These are phyloP conservation scores for Pachydiplax longipennis DNA, from an alignment of 2,888 invertebrate species.

Conservation along the genomic window DNA sequence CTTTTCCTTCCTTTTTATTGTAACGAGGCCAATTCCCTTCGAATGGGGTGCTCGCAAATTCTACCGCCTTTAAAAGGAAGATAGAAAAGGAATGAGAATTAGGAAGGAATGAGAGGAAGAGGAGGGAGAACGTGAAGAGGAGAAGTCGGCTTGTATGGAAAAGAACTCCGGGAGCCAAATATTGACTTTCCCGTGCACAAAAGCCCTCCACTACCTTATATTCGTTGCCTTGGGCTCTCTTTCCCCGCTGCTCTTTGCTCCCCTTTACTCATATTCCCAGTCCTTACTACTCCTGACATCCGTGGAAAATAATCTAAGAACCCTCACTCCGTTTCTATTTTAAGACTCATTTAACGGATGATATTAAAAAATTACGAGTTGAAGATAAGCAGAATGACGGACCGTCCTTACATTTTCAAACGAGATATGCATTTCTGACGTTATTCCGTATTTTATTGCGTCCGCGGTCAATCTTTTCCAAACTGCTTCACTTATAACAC, in stretches of 20 bases:
- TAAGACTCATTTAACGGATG: too few species aligned
- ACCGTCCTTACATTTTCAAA: too few species aligned
- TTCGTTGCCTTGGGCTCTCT: constrained; percentile 17
- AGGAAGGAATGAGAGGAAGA: background rate
- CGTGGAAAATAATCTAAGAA: background rate
- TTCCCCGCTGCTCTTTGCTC: background rate
- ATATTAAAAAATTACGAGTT: too few species aligned
- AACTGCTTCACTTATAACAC: too few species aligned
- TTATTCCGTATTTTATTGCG: too few species aligned
- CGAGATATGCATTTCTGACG: too few species aligned
- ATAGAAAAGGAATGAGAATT: background rate
- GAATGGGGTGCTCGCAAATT: background rate
- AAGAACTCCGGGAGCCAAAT: constrained; percentile 39
- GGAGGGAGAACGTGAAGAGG: background rate
- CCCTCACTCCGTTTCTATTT: background rate
- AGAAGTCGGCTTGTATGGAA: constrained; percentile 25
- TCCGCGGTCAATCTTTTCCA: too few species aligned
- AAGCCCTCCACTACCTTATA: constrained; percentile 39
- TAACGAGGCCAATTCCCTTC: background rate
- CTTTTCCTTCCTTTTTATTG: background rate
- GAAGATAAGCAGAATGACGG: too few species aligned
- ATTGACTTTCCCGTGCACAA: constrained; percentile 44
- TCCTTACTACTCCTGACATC: background rate
- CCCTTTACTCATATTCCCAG: background rate
- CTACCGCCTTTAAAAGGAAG: background rate